Percentiles rank a stretch among this genome's conserved stretches.
These are phyloP conservation scores for Popillia japonica DNA, from an alignment of 1,140 invertebrate genomes.

Conservation along the genomic window DNA sequence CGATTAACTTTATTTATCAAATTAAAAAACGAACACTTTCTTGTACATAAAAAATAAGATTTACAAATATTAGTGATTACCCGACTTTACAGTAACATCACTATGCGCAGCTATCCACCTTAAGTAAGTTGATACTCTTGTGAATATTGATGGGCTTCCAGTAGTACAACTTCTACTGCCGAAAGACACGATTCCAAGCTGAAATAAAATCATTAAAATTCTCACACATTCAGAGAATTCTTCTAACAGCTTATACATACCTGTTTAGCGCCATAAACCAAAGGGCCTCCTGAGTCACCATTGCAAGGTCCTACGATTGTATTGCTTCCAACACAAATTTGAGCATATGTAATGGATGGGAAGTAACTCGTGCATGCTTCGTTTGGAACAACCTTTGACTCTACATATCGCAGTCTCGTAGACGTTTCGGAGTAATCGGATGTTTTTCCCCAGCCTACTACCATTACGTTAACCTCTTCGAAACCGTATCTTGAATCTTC, in stretches of 20 bases:
- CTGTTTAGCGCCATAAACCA: conserved; percentile 1
- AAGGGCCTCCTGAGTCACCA: conserved; percentile 23
- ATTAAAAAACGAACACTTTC: too few species aligned
- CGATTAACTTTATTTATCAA: too few species aligned
- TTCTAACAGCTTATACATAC: neutral
- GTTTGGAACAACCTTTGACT: conserved; percentile 7
- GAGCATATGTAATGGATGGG: neutral
- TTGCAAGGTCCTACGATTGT: neutral
- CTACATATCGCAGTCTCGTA: neutral
- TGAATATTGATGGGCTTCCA: neutral
- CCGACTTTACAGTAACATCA: conserved; percentile 37
- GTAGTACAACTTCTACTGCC: conserved; percentile 28
- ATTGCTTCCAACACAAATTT: neutral
- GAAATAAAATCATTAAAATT: neutral
- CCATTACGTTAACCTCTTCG: neutral
- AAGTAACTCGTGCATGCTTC: neutral
- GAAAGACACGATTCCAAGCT: conserved; percentile 30
- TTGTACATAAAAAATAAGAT: too few species aligned
- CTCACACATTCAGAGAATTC: neutral
- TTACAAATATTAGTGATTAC: neutral
- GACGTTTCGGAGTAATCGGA: neutral
- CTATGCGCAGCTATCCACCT: conserved; percentile 34
- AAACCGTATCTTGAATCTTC: conserved; percentile 15
- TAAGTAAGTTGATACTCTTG: conserved; percentile 18
- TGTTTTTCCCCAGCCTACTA: conserved; percentile 34